Percentiles rank a stretch among this genome's conserved stretches.
These are phyloP conservation scores for Columbina picui DNA, from an alignment of 2,113 vertebrate species.

Conservation along the genomic window DNA sequence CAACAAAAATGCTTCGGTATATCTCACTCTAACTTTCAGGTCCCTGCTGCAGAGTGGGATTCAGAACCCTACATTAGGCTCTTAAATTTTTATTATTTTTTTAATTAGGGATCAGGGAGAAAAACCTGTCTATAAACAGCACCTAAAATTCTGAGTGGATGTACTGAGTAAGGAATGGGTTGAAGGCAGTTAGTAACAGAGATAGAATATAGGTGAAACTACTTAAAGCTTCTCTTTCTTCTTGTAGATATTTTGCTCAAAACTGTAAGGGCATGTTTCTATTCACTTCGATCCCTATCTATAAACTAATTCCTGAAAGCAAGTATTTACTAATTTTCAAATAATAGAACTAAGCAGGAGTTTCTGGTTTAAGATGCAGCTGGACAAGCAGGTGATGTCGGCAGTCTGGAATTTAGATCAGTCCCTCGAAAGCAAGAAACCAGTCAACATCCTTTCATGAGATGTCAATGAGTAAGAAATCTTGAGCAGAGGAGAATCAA, in stretches of 20 bases:
- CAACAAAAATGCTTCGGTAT: not conserved
- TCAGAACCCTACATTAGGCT: not conserved
- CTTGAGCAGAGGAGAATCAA: not conserved
- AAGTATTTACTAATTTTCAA: not conserved
- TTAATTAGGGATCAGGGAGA: not conserved
- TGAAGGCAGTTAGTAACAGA: not conserved
- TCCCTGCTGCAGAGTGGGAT: not conserved
- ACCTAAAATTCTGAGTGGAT: not conserved
- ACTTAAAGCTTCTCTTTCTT: not conserved
- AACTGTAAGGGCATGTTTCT: not conserved
- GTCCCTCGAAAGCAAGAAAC: not conserved
- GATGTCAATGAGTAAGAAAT: not conserved
- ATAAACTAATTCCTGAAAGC: not conserved
- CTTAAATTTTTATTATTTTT: not conserved
- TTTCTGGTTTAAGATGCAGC: not conserved
- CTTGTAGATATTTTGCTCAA: not conserved
- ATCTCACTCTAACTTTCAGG: not conserved
- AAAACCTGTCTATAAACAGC: not conserved
- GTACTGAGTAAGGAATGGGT: not conserved
- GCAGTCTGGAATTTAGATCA: not conserved
- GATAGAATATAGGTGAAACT: not conserved
- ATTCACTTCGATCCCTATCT: not conserved
- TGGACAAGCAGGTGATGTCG: not conserved
- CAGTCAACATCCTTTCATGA: not conserved
- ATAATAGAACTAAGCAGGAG: not conserved